Evolutionary conservation across 2,888 invertebrate species (phyloP).

Genomic region (Nasonovia ribisnigri): DNA sequence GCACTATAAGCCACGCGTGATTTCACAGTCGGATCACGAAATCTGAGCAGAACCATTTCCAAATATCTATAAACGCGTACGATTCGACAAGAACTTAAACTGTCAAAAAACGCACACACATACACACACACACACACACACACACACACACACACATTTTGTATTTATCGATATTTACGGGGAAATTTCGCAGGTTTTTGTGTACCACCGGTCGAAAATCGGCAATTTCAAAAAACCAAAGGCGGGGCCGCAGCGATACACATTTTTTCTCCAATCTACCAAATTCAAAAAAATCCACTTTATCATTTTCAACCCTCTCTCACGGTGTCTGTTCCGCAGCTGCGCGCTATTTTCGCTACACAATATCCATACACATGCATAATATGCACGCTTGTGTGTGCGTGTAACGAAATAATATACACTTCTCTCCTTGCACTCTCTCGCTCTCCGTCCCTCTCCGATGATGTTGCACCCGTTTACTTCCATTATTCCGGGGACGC

Average conservation of each 20-base stretch:
- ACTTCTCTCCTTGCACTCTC: not conserved
- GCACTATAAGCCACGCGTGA: not conserved
- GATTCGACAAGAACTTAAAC: not conserved
- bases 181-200: not conserved
- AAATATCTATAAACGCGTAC: not conserved
- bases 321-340: constrained; percentile 53
- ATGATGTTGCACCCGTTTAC: constrained; percentile 21
- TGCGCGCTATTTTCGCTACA: constrained; percentile 54
- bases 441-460: not conserved
- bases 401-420: constrained; percentile 25
- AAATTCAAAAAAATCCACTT: constrained; percentile 59
- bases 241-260: constrained; percentile 27
- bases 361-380: constrained; percentile 9
- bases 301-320: constrained; percentile 62
- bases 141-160: no score
- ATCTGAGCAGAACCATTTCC: not conserved
- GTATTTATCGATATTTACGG: not conserved
- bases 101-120: not conserved
- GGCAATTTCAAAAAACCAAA: not conserved
- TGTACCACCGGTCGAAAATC: not conserved
- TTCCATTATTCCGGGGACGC: constrained; percentile 8
- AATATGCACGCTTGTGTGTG: not conserved
- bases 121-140: not conserved
- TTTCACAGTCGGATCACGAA: not conserved
- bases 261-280: constrained; percentile 22